Percentiles rank a stretch among this genome's conserved stretches.
Conservation (phyloP, 2,113 vertebrate genomes). For the Zapus hudsonius region DNA sequence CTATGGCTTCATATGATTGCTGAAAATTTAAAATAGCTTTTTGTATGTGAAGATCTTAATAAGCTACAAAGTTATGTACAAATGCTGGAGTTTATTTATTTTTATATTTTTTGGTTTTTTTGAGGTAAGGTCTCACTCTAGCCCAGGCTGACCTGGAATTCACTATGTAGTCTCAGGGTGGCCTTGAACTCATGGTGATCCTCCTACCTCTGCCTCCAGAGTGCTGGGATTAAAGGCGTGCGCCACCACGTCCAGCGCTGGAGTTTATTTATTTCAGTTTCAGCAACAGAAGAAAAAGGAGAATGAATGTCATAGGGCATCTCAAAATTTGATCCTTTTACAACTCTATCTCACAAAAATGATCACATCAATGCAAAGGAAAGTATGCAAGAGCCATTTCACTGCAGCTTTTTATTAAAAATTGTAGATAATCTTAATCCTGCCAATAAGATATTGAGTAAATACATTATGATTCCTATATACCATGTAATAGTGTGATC, state of each 20-base stretch:
- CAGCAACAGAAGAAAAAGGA: constrained; percentile 4
- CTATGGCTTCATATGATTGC: neutral
- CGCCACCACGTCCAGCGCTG: too few species aligned
- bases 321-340: constrained; percentile 48
- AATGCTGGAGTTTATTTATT: constrained; percentile 10
- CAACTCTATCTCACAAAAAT: neutral
- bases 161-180: too few species aligned
- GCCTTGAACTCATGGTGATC: too few species aligned
- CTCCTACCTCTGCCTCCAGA: too few species aligned
- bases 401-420: constrained; percentile 35
- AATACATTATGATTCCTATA: neutral
- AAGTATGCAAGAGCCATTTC: neutral
- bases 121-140: too few species aligned
- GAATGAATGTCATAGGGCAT: neutral
- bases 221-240: too few species aligned
- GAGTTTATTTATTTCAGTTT: constrained; percentile 21
- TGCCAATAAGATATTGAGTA: neutral
- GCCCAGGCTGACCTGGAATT: too few species aligned
- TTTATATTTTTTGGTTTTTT: too few species aligned
- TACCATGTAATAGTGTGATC: neutral
- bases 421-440: neutral
- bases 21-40: neutral
- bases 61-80: neutral
- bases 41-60: neutral
- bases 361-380: neutral